Evolutionary conservation across 2,888 invertebrate species (phyloP).

Genomic region (Zaprionus obscuricornis): DNA sequence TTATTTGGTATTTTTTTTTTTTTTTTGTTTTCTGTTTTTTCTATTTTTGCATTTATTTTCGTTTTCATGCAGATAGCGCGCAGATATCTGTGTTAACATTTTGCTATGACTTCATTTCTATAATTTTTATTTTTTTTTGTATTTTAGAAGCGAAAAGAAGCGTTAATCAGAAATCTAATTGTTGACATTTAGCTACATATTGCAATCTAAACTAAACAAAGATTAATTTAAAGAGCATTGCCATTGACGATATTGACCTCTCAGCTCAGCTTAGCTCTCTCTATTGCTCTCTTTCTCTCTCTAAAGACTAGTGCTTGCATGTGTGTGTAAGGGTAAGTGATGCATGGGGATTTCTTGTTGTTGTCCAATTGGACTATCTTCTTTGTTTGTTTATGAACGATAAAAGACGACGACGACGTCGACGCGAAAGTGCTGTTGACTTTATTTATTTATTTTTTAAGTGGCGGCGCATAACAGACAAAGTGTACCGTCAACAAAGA

Average conservation of each 20-base stretch:
- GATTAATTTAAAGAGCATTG: conserved; percentile 26
- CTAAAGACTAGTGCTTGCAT: conserved; percentile 2
- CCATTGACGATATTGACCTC: conserved; percentile 57
- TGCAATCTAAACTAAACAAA: conserved; percentile 1
- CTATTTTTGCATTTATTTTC: conserved; percentile 22
- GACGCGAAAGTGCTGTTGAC: conserved; percentile 53
- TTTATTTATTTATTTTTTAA: too few relatives aligned
- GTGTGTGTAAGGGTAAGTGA: conserved; percentile 1
- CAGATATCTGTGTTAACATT: conserved; percentile 4
- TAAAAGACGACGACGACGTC: conserved; percentile 46
- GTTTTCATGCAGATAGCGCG: too few relatives aligned
- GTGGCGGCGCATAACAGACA: neutral
- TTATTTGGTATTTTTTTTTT: conserved; percentile 11
- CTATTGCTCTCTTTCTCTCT: too few relatives aligned
- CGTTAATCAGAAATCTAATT: conserved; percentile 24
- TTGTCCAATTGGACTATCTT: neutral
- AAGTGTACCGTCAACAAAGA: neutral
- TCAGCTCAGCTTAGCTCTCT: neutral
- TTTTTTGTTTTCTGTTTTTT: conserved; percentile 2
- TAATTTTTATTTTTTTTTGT: neutral
- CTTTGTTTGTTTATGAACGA: conserved; percentile 5
- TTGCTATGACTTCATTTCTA: conserved; percentile 5
- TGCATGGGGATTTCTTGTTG: neutral
- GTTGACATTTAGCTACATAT: conserved; percentile 5
- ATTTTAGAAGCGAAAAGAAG: too few relatives aligned